Percentiles rank a stretch among this genome's conserved stretches.
phyloP scores from a whole-genome alignment of 2,797 vertebrate genomes.

The Limnodromus scolopaceus region DNA sequence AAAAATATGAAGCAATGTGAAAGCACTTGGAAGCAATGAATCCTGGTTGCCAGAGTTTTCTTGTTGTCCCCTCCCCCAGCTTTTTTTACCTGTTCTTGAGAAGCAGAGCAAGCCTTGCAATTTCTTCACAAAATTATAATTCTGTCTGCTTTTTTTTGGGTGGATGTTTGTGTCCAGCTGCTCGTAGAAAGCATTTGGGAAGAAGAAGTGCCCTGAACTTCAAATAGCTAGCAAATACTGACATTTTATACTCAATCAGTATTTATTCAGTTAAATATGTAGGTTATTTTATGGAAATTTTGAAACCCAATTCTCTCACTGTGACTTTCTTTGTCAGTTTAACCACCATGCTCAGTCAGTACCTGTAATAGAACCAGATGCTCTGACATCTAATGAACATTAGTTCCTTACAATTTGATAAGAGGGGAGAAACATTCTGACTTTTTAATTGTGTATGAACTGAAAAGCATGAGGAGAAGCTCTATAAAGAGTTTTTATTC shows the following conservation, averaged over 20 bases:
- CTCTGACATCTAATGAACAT: neutral
- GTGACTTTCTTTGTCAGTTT: neutral
- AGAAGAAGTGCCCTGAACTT: neutral
- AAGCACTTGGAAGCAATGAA: neutral
- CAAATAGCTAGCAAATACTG: neutral
- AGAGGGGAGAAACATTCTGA: neutral
- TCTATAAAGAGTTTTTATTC: neutral
- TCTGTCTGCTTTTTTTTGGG: neutral
- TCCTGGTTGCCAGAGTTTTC: accelerated
- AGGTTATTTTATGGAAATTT: neutral
- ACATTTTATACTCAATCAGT: neutral
- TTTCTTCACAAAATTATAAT: neutral
- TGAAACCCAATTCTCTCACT: neutral
- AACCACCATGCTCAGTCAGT: neutral
- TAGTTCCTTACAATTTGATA: neutral
- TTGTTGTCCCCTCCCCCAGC: neutral
- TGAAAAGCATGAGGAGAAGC: neutral
- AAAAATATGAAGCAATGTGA: neutral
- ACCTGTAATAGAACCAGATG: neutral
- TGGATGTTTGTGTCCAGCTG: neutral
- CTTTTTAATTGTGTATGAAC: neutral
- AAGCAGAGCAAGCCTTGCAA: neutral
- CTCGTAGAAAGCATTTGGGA: slow-evolving; percentile 28
- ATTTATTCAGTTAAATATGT: neutral
- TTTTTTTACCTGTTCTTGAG: neutral